Conservation (phyloP, 2,113 vertebrate species). For the Rhynchopsitta pachyrhyncha region DNA sequence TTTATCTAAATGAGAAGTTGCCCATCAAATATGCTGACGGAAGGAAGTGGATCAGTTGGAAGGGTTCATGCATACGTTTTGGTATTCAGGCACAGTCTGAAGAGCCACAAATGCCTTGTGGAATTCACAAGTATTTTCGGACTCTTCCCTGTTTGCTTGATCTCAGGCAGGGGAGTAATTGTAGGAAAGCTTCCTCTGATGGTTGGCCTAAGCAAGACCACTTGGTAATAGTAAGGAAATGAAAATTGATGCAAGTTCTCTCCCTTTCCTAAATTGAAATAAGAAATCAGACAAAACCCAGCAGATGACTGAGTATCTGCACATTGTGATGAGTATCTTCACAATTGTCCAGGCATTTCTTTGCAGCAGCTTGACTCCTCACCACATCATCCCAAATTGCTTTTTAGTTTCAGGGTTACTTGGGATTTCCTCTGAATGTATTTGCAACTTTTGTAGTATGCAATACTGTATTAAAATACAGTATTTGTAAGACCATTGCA, state of each 20-base stretch:
- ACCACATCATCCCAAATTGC: not conserved
- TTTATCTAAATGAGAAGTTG: not conserved
- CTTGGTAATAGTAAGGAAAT: not conserved
- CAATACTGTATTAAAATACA: not conserved
- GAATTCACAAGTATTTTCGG: not conserved
- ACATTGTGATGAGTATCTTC: not conserved
- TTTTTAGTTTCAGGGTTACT: not conserved
- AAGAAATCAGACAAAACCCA: not conserved
- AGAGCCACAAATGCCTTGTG: not conserved
- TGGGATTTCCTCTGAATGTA: conserved; percentile 50
- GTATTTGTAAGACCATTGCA: conserved; percentile 29
- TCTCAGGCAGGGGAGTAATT: not conserved
- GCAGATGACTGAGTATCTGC: not conserved
- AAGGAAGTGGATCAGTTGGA: not conserved
- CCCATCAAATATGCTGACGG: not conserved
- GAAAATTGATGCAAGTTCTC: not conserved
- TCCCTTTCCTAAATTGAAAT: not conserved
- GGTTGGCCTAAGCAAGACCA: not conserved
- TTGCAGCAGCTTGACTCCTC: not conserved
- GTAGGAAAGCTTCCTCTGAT: not conserved
- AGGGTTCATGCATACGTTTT: not conserved
- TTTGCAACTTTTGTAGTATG: not conserved
- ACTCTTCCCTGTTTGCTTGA: not conserved
- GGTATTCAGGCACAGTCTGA: not conserved
- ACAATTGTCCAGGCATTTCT: not conserved